A percentile compares a stretch with the other conserved stretches of the same genome.
phyloP scores from a whole-genome alignment of 2,113 vertebrate species.

The Heterochromis multidens region DNA sequence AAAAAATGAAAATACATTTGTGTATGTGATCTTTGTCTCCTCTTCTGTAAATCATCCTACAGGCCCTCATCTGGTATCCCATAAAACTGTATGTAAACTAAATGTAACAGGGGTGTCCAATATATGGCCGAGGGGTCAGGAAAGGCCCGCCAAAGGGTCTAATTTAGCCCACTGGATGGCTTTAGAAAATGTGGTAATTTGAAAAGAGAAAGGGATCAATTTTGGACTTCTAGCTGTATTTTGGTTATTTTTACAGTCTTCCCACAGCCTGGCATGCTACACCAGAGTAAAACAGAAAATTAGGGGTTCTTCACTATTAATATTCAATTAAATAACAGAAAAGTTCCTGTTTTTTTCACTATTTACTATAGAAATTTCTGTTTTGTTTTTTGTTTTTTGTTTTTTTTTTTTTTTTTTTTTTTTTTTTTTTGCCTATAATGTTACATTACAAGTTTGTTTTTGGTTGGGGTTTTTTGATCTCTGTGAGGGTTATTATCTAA shows the following conservation, averaged over 20 bases:
- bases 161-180: neutral
- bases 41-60: neutral
- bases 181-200: neutral
- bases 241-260: neutral
- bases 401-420: too few species aligned
- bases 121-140: too few species aligned
- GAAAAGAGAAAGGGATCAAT: neutral
- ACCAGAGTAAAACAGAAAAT: neutral
- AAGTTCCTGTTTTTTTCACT: neutral
- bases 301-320: too few species aligned
- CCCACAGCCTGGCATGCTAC: neutral
- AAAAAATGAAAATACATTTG: neutral
- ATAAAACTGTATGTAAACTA: neutral
- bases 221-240: neutral
- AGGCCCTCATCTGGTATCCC: neutral
- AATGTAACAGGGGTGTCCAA: neutral
- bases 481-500: constrained; percentile 19
- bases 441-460: too few species aligned
- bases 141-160: neutral
- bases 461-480: neutral
- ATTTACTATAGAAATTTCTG: neutral
- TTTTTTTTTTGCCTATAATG: too few species aligned
- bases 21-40: neutral
- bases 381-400: too few species aligned
- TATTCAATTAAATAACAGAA: neutral